A percentile compares a stretch with the other conserved stretches of the same genome.
Conservation (phyloP, 2,113 vertebrate species). For the Cyprinodon tularosa region DNA sequence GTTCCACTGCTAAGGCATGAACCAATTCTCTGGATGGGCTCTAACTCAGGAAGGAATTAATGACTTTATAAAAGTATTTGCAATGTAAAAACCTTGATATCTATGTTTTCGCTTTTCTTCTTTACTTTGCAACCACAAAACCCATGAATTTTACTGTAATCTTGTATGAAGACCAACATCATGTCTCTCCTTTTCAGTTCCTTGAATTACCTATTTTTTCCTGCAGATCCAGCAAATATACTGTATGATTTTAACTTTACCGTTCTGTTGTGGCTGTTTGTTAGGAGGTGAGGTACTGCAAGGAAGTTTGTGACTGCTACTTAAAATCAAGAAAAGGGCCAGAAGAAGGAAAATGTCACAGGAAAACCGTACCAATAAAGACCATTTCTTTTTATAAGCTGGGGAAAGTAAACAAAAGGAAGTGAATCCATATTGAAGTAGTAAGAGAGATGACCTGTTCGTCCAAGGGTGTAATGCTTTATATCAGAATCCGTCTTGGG, state of each 20-base stretch:
- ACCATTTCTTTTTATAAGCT: constrained; percentile 29
- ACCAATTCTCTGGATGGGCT: constrained; percentile 34
- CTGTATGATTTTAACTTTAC: too few relatives aligned
- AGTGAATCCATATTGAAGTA: constrained; percentile 67
- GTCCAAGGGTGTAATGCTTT: constrained; percentile 52
- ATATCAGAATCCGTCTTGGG: constrained; percentile 67
- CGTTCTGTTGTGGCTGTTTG: too few relatives aligned
- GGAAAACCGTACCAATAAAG: constrained; percentile 9
- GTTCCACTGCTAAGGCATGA: constrained; percentile 47
- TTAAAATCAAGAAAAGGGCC: too few relatives aligned
- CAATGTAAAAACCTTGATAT: background rate
- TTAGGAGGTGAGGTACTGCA: too few relatives aligned
- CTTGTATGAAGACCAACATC: background rate
- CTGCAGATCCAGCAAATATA: too few relatives aligned
- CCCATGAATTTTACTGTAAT: background rate
- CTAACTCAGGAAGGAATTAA: constrained; percentile 18
- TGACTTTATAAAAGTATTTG: constrained; percentile 16
- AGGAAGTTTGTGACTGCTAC: too few relatives aligned
- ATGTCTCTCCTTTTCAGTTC: too few relatives aligned
- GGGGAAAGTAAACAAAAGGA: constrained; percentile 58
- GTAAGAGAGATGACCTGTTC: constrained; percentile 57
- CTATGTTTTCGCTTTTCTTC: background rate
- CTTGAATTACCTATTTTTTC: too few relatives aligned
- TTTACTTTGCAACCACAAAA: background rate
- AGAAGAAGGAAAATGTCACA: constrained; percentile 24